Conservation (phyloP, 2,888 invertebrate genomes). For the Neoscelio sp. region DNA sequence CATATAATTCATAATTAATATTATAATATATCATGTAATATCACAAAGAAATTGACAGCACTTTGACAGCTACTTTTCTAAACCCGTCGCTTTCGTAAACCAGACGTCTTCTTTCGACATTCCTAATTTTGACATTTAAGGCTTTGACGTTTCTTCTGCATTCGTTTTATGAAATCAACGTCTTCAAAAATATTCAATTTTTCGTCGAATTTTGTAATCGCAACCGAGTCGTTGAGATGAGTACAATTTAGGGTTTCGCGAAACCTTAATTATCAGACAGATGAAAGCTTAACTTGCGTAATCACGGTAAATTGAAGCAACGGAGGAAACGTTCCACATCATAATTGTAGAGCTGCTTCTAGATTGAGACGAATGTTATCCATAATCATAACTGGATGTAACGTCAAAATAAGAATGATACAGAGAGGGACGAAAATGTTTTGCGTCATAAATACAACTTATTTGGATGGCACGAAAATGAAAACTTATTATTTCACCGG, state of each 20-base stretch:
- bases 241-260: slow-evolving; percentile 8
- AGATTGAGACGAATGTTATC: slow-evolving; percentile 33
- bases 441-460: slow-evolving; percentile 37
- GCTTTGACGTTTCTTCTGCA: no score
- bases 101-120: no score
- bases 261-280: slow-evolving; percentile 10
- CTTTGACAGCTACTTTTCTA: no score
- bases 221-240: not conserved
- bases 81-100: no score
- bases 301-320: slow-evolving; percentile 18
- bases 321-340: slow-evolving; percentile 12
- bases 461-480: slow-evolving; percentile 39
- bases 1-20: no score
- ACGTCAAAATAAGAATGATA: slow-evolving; percentile 46
- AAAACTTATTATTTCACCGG: slow-evolving; percentile 32
- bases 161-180: no score
- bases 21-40: no score
- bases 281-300: slow-evolving; percentile 30
- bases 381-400: slow-evolving; percentile 23
- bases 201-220: no score
- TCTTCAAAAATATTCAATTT: no score
- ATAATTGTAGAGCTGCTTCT: slow-evolving; percentile 2
- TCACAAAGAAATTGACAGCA: no score
- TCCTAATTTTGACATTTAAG: no score
- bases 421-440: slow-evolving; percentile 33